Evolutionary conservation across 2,888 invertebrate species (phyloP).

Genomic region (Ormyrus labotus): DNA sequence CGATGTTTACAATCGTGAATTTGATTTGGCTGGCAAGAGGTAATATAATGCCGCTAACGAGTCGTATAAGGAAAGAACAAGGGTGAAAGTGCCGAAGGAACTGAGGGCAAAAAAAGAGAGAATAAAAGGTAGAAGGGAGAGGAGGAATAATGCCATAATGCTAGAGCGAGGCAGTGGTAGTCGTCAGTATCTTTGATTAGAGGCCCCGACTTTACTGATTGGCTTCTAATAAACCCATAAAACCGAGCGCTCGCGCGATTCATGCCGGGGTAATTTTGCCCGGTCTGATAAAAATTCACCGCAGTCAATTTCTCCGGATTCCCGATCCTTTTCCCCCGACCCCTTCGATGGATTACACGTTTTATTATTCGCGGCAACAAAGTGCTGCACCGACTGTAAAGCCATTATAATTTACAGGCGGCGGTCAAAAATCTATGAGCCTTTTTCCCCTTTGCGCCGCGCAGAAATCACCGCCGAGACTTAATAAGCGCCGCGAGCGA

Average conservation of each 20-base stretch:
- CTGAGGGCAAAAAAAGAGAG: constrained; percentile 51
- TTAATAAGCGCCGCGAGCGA: constrained; percentile 73
- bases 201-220: constrained; percentile 71
- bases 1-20: constrained; percentile 68
- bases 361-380: constrained; percentile 53
- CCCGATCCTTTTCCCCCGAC: constrained; percentile 11
- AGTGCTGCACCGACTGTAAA: constrained; percentile 40
- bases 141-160: constrained; percentile 70
- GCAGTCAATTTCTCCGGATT: constrained; percentile 53
- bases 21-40: constrained; percentile 67
- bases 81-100: constrained; percentile 61
- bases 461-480: constrained; percentile 73
- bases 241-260: constrained; percentile 47
- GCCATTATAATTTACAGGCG: constrained; percentile 55
- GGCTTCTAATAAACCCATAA: constrained; percentile 73
- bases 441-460: constrained; percentile 53
- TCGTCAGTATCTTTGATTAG: constrained; percentile 74
- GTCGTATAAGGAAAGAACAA: constrained; percentile 63
- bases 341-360: constrained; percentile 45
- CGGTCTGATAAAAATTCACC: constrained; percentile 55
- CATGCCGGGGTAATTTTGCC: constrained; percentile 44
- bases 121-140: constrained; percentile 57
- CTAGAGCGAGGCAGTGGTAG: constrained; percentile 62
- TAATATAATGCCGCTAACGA: constrained; percentile 73
- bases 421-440: constrained; percentile 47